Evolutionary conservation across 2,113 vertebrate species (phyloP), one percentile per base, ranked within the genome.

Genomic region (Pedionomus torquatus): DNA sequence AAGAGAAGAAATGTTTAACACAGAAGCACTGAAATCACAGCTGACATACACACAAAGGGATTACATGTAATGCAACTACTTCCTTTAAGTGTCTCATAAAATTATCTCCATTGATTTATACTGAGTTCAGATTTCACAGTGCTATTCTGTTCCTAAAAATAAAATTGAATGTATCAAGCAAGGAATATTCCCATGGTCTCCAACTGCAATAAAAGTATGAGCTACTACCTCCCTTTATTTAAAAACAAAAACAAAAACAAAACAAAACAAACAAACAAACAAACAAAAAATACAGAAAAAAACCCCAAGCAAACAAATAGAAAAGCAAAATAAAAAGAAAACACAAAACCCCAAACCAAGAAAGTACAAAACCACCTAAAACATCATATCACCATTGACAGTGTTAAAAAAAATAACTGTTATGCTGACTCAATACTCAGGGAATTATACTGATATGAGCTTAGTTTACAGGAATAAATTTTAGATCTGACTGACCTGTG

Each of bases 31-130:
- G 71, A 83, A 63, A 49, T 83, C 33, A 57, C 18, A 75, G 48
- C 46, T 17, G 3, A 71, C 13, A 39, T 17, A 71, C 61, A 61
- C 1, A 4, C 16, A 37, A 26, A 63, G 51, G 81, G 17, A 83
- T 46, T 91, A 51, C 13, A 21, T 17, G 19, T 25, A 74, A 5
- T 66, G 8, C 54, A 81, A 66, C 60, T 49, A 39, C 10, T 66
- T 63, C 25, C 13, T 95, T 83, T 48, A 85, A 69, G 46, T 41
- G 46, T 74, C 64, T 68, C 55, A 44, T 83, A 43, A 90, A 92
- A 93, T 82, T 79, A 88, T 63, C 26, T 55, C 12, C 23, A 16
- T 55, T 86, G 58, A 90, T 46, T 90, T 88, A 80, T 39, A 78
- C 7, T 24, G 41, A 65, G 18, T 83, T 93, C 70, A 66, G 54